Conservation (phyloP, 2,113 vertebrate genomes). For the Callionymus lyra region DNA sequence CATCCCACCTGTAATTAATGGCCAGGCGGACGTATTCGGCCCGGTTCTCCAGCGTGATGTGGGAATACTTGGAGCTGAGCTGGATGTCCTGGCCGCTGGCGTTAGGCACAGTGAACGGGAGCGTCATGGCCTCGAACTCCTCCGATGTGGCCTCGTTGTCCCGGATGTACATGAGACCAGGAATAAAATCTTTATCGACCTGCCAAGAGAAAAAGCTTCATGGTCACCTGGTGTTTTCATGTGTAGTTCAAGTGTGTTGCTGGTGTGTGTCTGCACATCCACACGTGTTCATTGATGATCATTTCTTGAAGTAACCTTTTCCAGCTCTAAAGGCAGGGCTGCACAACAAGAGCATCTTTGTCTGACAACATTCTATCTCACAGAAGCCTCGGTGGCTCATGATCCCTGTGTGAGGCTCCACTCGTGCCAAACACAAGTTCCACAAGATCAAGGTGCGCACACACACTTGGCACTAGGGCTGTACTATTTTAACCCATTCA, state of each 20-base stretch:
- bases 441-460: not conserved
- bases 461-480: not conserved
- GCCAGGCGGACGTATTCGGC: conserved; percentile 91
- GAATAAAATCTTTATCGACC: conserved; percentile 99
- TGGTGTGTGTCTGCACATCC: too few species aligned
- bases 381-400: conserved; percentile 50
- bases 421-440: conserved; percentile 17
- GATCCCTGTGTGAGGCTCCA: conserved; percentile 52
- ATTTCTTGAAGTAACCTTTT: conserved; percentile 48
- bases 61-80: conserved; percentile 89
- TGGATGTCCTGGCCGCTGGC: conserved; percentile 96
- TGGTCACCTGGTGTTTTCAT: not conserved
- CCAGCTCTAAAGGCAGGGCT: conserved; percentile 40
- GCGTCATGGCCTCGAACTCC: conserved; percentile 94
- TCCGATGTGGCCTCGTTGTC: conserved; percentile 93
- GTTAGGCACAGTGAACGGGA: conserved; percentile 93
- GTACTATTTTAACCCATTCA: too few species aligned
- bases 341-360: conserved; percentile 56
- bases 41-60: conserved; percentile 92
- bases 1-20: conserved; percentile 86
- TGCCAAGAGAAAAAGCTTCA: conserved; percentile 27
- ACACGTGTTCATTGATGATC: not conserved
- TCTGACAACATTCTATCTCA: conserved; percentile 12
- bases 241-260: too few species aligned
- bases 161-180: conserved; percentile 96